phyloP scores from a whole-genome alignment of 1,140 invertebrate species.

The Diabrotica virgifera region DNA sequence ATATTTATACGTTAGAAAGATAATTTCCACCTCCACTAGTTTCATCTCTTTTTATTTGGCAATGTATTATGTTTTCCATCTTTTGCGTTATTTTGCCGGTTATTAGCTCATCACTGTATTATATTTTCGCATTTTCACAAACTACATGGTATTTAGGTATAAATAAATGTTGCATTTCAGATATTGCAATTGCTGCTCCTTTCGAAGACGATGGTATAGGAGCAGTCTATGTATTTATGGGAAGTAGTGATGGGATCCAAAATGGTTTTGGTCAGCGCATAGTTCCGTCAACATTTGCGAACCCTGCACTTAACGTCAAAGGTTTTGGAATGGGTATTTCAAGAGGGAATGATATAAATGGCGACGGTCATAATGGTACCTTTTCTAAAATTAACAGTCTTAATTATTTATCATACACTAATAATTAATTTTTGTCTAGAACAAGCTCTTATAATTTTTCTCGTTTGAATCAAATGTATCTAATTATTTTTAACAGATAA shows the following conservation, averaged over 20 bases:
- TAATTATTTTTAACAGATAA: too few species aligned
- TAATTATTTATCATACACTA: too few species aligned
- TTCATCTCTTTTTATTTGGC: too few species aligned
- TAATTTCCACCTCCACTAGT: too few species aligned
- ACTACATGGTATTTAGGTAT: neutral
- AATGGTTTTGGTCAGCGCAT: constrained; percentile 37
- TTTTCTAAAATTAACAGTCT: constrained; percentile 17
- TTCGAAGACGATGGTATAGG: constrained; percentile 61
- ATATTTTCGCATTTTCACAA: neutral
- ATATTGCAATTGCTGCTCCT: constrained; percentile 66
- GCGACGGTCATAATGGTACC: constrained; percentile 61
- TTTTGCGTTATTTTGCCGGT: too few species aligned
- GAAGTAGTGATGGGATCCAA: constrained; percentile 55
- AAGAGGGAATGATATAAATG: constrained; percentile 61
- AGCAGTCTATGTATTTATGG: constrained; percentile 64
- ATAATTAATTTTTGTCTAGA: too few species aligned
- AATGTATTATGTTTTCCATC: too few species aligned
- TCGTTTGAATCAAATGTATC: too few species aligned
- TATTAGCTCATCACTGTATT: too few species aligned
- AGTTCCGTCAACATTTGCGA: constrained; percentile 42
- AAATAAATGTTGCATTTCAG: constrained; percentile 41
- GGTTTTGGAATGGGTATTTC: constrained; percentile 65
- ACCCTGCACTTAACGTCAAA: constrained; percentile 35
- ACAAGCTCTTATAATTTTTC: too few species aligned
- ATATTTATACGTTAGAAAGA: too few species aligned